Conservation (phyloP, 2,888 invertebrate species). For the Gandaritis pyraliata region DNA sequence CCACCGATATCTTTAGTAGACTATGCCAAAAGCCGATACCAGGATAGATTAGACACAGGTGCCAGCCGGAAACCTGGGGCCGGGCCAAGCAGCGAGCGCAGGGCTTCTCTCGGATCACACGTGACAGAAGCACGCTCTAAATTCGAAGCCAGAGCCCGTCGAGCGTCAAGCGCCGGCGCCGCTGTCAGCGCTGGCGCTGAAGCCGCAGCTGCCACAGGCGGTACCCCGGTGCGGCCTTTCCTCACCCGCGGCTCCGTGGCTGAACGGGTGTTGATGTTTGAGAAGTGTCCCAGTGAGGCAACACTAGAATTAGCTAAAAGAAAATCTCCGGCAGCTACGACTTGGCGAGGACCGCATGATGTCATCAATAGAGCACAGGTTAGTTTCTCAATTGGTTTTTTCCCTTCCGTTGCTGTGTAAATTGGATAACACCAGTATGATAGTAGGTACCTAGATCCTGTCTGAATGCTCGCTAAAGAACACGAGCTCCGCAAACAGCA, state of each 20-base stretch:
- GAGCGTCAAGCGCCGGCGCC: slow-evolving; percentile 76
- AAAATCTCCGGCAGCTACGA: slow-evolving; percentile 81
- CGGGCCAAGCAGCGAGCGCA: slow-evolving; percentile 73
- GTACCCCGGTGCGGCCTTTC: slow-evolving; percentile 90
- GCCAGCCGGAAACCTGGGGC: slow-evolving; percentile 75
- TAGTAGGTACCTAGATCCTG: slow-evolving; percentile 18
- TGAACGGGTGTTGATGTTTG: slow-evolving; percentile 95
- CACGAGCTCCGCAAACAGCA: slow-evolving; percentile 39
- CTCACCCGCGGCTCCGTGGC: slow-evolving; percentile 95
- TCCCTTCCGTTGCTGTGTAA: slow-evolving; percentile 16
- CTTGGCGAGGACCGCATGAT: slow-evolving; percentile 83
- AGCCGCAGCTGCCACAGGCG: slow-evolving; percentile 62
- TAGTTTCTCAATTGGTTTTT: slow-evolving; percentile 35
- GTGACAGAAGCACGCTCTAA: slow-evolving; percentile 81
- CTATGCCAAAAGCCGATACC: slow-evolving; percentile 87
- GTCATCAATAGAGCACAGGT: slow-evolving; percentile 84
- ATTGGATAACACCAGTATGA: neutral
- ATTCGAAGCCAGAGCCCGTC: slow-evolving; percentile 79
- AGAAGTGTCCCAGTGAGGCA: slow-evolving; percentile 93
- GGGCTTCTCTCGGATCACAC: slow-evolving; percentile 77
- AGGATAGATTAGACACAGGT: slow-evolving; percentile 83
- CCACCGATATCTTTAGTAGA: slow-evolving; percentile 85
- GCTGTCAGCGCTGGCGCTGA: slow-evolving; percentile 78
- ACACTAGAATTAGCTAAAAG: slow-evolving; percentile 87
- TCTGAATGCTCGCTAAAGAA: slow-evolving; percentile 32